These are phyloP conservation scores for Lordiphosa andalusiaca DNA, from an alignment of 2,888 invertebrate species.

Conservation along the genomic window DNA sequence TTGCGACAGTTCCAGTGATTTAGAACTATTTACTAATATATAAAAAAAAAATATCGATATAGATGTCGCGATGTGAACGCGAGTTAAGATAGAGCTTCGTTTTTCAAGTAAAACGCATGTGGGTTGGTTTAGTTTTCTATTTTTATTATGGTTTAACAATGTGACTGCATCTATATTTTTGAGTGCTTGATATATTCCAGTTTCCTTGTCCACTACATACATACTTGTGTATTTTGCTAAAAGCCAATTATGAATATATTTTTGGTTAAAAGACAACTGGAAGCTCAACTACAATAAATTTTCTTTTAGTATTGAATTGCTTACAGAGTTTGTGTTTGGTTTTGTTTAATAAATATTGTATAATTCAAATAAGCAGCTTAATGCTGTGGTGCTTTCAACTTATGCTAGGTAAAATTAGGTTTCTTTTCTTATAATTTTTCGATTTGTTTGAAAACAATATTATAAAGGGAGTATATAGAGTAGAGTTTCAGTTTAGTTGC, in stretches of 20 bases:
- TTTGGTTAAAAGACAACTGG: constrained; percentile 33
- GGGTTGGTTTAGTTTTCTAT: constrained; percentile 20
- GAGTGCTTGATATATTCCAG: constrained; percentile 51
- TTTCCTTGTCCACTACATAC: constrained; percentile 25
- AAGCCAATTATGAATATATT: constrained; percentile 50
- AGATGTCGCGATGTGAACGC: too few relatives aligned
- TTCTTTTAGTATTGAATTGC: constrained; percentile 41
- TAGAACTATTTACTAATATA: too few relatives aligned
- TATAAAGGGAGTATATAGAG: constrained; percentile 29
- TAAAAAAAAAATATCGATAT: too few relatives aligned
- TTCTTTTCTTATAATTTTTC: background rate
- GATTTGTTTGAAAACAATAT: constrained; percentile 8
- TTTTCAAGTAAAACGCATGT: background rate
- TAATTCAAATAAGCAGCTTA: constrained; percentile 1
- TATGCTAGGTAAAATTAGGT: background rate
- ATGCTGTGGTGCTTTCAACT: background rate
- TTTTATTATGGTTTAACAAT: constrained; percentile 59
- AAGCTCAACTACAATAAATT: constrained; percentile 38
- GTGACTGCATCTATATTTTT: constrained; percentile 52
- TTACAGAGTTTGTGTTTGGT: constrained; percentile 38
- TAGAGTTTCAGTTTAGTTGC: constrained; percentile 27
- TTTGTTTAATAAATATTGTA: constrained; percentile 8
- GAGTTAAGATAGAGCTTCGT: too few relatives aligned
- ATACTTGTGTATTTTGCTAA: constrained; percentile 22
- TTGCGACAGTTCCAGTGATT: too few relatives aligned